phyloP scores from a whole-genome alignment of 2,888 invertebrate species.

The Athalia rosae region DNA sequence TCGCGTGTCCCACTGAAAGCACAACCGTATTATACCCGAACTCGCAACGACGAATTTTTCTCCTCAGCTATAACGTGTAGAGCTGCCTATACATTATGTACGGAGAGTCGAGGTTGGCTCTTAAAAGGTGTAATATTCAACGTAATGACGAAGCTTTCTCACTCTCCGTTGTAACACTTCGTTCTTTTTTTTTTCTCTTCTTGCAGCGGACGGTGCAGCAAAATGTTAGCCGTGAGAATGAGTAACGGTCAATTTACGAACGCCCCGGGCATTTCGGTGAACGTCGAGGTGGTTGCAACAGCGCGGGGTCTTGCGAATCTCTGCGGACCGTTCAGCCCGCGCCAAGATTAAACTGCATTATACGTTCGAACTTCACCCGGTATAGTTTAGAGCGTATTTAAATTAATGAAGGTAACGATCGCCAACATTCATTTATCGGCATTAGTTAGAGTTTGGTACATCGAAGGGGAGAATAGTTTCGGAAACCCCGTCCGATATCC shows the following conservation, averaged over 20 bases:
- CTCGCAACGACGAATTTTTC: background rate
- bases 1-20: too few relatives aligned
- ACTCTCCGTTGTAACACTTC: background rate
- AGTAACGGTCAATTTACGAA: slow-evolving; percentile 40
- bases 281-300: background rate
- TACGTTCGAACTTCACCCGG: background rate
- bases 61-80: too few relatives aligned
- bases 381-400: background rate
- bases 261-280: slow-evolving; percentile 34
- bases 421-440: background rate
- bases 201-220: background rate
- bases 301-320: slow-evolving; percentile 19
- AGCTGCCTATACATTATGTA: background rate
- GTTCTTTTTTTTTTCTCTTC: background rate
- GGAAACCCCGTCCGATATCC: background rate
- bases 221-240: slow-evolving; percentile 38
- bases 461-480: background rate
- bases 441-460: slow-evolving; percentile 13
- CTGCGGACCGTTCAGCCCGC: slow-evolving; percentile 10
- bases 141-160: background rate
- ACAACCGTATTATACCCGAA: background rate
- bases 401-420: slow-evolving; percentile 25
- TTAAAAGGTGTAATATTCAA: background rate
- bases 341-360: slow-evolving; percentile 6
- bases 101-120: background rate